These are phyloP conservation scores for Rhopalosiphum maidis DNA, from an alignment of 1,140 invertebrate species.

Conservation along the genomic window DNA sequence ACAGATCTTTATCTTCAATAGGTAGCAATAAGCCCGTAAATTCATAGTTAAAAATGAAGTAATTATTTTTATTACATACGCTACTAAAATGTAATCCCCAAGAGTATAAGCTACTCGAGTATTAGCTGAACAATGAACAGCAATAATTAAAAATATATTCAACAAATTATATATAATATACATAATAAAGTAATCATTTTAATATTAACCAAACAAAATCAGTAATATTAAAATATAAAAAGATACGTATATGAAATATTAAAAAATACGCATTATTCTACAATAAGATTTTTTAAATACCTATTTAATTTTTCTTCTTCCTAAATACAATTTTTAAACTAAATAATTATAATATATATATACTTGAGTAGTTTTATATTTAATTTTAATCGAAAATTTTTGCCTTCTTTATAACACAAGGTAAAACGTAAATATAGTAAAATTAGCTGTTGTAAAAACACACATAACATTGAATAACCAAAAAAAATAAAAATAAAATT, in stretches of 20 bases:
- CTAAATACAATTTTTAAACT: no score
- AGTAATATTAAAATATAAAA: not conserved
- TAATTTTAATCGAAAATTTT: not conserved
- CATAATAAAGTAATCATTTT: not conserved
- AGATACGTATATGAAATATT: no score
- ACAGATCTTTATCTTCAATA: not conserved
- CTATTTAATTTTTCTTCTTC: no score
- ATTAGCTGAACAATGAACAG: not conserved
- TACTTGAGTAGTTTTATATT: not conserved
- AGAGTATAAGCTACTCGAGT: not conserved
- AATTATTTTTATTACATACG: not conserved
- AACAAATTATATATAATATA: not conserved
- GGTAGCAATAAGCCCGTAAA: not conserved
- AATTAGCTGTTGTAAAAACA: no score
- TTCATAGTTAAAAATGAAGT: not conserved
- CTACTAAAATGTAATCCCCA: not conserved
- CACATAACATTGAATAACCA: no score
- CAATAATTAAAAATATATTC: not conserved
- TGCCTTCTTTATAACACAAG: not conserved
- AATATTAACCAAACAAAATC: not conserved
- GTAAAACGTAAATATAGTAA: not conserved
- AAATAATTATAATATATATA: not conserved
- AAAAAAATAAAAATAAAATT: no score
- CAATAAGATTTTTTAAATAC: not conserved
- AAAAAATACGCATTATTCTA: not conserved